A percentile compares a stretch with the other conserved stretches of the same genome.
Conservation (phyloP, 2,797 vertebrate genomes). For the Macroramphosus scolopax region DNA sequence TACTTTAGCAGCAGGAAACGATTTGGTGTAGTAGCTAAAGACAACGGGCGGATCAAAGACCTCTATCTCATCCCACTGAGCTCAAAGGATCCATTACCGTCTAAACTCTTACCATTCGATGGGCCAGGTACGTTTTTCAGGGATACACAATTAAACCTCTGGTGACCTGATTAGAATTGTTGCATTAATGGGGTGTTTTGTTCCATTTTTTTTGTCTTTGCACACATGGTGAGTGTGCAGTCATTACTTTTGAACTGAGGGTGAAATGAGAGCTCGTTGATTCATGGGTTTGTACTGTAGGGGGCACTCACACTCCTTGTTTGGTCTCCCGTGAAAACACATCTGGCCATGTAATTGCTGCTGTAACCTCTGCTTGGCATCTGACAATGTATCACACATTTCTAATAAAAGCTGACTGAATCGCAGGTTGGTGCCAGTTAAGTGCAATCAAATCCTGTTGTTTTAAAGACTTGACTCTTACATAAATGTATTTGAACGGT, state of each 20-base stretch:
- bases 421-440: constrained; percentile 62
- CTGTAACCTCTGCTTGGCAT: too few relatives aligned
- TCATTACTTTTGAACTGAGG: constrained; percentile 20
- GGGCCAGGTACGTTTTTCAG: constrained; percentile 91
- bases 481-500: constrained; percentile 8
- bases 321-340: constrained; percentile 34
- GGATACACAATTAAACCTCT: constrained; percentile 12
- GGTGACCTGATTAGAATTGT: not conserved
- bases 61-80: constrained; percentile 98
- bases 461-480: constrained; percentile 54
- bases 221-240: constrained; percentile 49
- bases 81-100: constrained; percentile 93
- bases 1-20: constrained; percentile 98
- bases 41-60: constrained; percentile 96
- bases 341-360: constrained; percentile 32
- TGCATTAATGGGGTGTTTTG: too few relatives aligned
- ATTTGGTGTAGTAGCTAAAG: constrained; percentile 97
- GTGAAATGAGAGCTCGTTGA: constrained; percentile 63
- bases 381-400: constrained; percentile 63
- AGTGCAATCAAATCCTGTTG: constrained; percentile 66
- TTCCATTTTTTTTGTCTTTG: not conserved
- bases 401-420: constrained; percentile 74
- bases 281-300: constrained; percentile 50
- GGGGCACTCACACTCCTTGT: constrained; percentile 46
- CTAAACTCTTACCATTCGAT: constrained; percentile 97